phyloP scores from a whole-genome alignment of 2,888 invertebrate genomes.

The Gisinianus flammeolus region DNA sequence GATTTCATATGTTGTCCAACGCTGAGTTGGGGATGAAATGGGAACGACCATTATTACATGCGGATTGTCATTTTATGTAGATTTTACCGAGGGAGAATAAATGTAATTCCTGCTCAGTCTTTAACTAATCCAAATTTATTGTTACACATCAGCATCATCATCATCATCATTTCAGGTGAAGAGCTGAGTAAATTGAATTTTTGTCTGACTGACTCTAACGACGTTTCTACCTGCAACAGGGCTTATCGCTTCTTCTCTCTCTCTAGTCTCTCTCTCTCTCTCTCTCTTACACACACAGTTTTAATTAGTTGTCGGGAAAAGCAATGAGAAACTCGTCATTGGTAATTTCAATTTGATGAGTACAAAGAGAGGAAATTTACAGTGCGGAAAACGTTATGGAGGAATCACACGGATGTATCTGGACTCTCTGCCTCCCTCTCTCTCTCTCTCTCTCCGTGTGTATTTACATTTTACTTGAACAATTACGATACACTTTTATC shows the following conservation, averaged over 20 bases:
- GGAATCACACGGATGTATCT: too few relatives aligned
- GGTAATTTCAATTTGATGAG: too few relatives aligned
- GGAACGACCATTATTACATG: not conserved
- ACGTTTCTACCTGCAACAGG: not conserved
- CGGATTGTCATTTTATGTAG: not conserved
- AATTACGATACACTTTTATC: not conserved
- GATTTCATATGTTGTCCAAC: not conserved
- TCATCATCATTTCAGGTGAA: not conserved
- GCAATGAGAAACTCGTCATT: too few relatives aligned
- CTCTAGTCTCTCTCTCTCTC: not conserved
- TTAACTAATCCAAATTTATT: not conserved
- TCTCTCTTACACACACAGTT: too few relatives aligned
- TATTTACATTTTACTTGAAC: too few relatives aligned
- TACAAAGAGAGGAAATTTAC: too few relatives aligned
- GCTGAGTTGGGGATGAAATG: not conserved
- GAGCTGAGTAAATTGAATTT: not conserved
- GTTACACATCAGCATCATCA: not conserved
- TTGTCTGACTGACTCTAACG: not conserved
- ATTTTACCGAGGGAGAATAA: too few relatives aligned
- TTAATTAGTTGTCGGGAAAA: not conserved
- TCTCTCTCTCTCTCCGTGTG: too few relatives aligned
- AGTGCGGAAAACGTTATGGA: too few relatives aligned
- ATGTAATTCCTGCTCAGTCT: not conserved
- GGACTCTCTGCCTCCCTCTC: too few relatives aligned
- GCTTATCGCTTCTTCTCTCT: not conserved